These are phyloP conservation scores for Puma concolor DNA, from an alignment of 2,113 vertebrate genomes.

Conservation along the genomic window DNA sequence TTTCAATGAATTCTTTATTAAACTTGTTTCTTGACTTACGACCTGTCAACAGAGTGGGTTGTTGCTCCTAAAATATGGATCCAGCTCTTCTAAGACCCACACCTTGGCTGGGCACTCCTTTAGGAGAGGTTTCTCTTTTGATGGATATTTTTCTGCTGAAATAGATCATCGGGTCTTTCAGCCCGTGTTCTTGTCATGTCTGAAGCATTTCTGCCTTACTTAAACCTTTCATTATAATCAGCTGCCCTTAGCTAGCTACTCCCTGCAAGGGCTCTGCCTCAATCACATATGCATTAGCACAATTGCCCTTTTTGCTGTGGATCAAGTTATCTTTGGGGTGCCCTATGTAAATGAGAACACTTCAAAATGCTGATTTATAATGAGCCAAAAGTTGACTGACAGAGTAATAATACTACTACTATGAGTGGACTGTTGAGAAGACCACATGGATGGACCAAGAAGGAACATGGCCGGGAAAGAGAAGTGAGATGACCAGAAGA, in stretches of 20 bases:
- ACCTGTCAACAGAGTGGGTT: slow-evolving; percentile 29
- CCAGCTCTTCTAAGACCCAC: background rate
- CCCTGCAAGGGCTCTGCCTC: slow-evolving; percentile 42
- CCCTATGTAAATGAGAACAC: slow-evolving; percentile 73
- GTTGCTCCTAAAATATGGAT: slow-evolving; percentile 43
- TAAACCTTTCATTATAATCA: slow-evolving; percentile 69
- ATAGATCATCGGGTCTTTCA: slow-evolving; percentile 37
- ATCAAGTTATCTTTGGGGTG: slow-evolving; percentile 68
- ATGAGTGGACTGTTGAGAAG: slow-evolving; percentile 27
- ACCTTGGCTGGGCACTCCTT: background rate
- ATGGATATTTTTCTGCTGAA: slow-evolving; percentile 30
- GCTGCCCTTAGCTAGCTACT: slow-evolving; percentile 51
- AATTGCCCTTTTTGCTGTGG: slow-evolving; percentile 54
- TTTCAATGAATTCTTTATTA: slow-evolving; percentile 61
- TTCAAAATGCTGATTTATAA: slow-evolving; percentile 69
- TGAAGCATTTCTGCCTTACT: slow-evolving; percentile 19
- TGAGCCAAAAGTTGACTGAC: slow-evolving; percentile 48
- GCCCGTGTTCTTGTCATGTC: slow-evolving; percentile 12
- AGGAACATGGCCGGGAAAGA: background rate
- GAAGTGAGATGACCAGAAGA: background rate
- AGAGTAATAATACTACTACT: slow-evolving; percentile 46
- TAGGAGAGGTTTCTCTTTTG: slow-evolving; percentile 15
- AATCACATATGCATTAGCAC: slow-evolving; percentile 55
- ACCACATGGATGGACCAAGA: background rate
- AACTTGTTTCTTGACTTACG: slow-evolving; percentile 61